Evolutionary conservation across 2,888 invertebrate genomes (phyloP).

Genomic region (Galerucella nymphaeae): DNA sequence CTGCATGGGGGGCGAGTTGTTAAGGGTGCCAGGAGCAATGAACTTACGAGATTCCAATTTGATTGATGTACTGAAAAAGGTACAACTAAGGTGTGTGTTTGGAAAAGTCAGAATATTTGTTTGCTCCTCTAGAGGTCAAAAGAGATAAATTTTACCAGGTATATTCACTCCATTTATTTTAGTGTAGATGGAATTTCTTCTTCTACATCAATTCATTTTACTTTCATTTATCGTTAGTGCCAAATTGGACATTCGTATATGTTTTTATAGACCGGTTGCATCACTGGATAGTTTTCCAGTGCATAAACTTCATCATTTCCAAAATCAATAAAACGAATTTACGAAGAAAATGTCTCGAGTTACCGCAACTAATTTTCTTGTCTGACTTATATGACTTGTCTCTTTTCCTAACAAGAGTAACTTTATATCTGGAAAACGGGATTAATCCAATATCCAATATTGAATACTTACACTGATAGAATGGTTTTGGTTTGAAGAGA

Average conservation of each 20-base stretch:
- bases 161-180: neutral
- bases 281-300: constrained; percentile 22
- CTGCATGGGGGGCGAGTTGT: constrained; percentile 40
- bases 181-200: constrained; percentile 1
- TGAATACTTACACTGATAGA: constrained; percentile 24
- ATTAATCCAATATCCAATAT: constrained; percentile 25
- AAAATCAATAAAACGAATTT: constrained; percentile 33
- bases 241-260: constrained; percentile 19
- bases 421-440: constrained; percentile 49
- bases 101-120: neutral
- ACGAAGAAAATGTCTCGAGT: constrained; percentile 30
- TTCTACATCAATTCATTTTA: constrained; percentile 10
- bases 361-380: constrained; percentile 37
- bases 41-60: constrained; percentile 35
- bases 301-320: constrained; percentile 31
- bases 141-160: neutral
- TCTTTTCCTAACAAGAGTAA: constrained; percentile 35
- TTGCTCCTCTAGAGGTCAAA: neutral
- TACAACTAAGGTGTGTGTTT: constrained; percentile 4
- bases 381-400: constrained; percentile 34
- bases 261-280: constrained; percentile 19
- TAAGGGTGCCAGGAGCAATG: constrained; percentile 43
- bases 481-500: constrained; percentile 11
- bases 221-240: constrained; percentile 23
- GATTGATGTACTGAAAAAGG: constrained; percentile 26